phyloP scores from a whole-genome alignment of 2,888 invertebrate species.

The Hypselothyrea guttata region DNA sequence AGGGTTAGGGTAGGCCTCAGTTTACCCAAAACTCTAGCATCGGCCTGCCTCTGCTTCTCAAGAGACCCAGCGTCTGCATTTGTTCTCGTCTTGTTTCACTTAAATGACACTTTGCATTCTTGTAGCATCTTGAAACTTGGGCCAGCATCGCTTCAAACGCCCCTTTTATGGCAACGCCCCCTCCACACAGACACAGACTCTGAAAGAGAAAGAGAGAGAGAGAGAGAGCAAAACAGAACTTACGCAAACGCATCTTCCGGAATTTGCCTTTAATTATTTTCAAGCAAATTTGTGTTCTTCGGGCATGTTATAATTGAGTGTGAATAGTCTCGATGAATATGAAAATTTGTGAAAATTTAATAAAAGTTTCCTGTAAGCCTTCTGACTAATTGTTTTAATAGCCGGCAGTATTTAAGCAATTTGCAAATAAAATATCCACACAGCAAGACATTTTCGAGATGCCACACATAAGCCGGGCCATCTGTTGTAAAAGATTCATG shows the following conservation, averaged over 20 bases:
- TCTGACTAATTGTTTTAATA: conserved; percentile 67
- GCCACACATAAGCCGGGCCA: neutral
- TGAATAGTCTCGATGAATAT: conserved; percentile 76
- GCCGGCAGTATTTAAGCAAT: conserved; percentile 61
- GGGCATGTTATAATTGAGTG: conserved; percentile 80
- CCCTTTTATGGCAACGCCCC: conserved; percentile 9
- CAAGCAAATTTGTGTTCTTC: conserved; percentile 68
- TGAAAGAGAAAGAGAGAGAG: conserved; percentile 16
- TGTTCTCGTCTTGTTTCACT: conserved; percentile 78
- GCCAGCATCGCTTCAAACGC: conserved; percentile 23
- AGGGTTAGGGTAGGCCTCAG: conserved; percentile 35
- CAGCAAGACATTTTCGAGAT: conserved; percentile 20
- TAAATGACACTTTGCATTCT: conserved; percentile 79
- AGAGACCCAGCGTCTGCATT: conserved; percentile 47
- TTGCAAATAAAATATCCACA: conserved; percentile 51
- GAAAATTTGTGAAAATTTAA: conserved; percentile 76
- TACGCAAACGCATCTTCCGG: conserved; percentile 53
- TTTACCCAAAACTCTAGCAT: conserved; percentile 2
- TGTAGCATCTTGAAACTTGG: conserved; percentile 68
- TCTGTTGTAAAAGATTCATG: conserved; percentile 9
- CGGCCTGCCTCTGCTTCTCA: conserved; percentile 14
- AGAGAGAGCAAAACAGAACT: too few species aligned
- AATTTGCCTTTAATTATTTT: conserved; percentile 72
- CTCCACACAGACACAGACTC: conserved; percentile 1
- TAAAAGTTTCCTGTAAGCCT: conserved; percentile 47